Evolutionary conservation across 2,888 invertebrate genomes (phyloP), one percentile per base, ranked within the genome.

Genomic region (Nemotelus nigrinus): DNA sequence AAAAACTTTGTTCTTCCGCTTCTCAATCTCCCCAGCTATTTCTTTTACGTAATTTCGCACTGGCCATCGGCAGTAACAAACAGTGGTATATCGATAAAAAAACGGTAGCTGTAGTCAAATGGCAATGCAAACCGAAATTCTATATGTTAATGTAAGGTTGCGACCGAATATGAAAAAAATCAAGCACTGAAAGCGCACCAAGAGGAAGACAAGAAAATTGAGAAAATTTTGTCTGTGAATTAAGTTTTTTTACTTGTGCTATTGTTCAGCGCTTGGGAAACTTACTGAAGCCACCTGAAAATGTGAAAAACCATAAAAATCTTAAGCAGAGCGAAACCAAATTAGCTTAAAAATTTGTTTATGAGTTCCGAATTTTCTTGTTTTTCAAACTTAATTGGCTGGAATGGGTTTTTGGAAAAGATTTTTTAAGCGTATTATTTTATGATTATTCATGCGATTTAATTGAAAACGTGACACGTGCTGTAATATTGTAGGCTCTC

Each of bases 331-430:
- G 10, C 6, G 53, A 50, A 70, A 70, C 41, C 41, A 39, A 64
- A 64, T 48, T 48, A 70, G 25, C 70, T 50, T 39, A 48, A 44
- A 70, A 70, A 70, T 70, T 70, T 70, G 70, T 70, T 70, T 70
- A 70, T 70, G 70, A 70, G 45, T 70, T 70, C 10, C 1, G 57
- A 25, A 25, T 25, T 25, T 25, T 25, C 25, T 25, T 25, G 0
- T 25, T 25, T 25, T 25, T 25, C 25, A 25, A 25, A 25, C 25
- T 25, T 25, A 25, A 25, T 25, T 25, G 25, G 25, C 0, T 25
- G 25, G 25, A 25, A 25, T 25, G 25, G 25, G 25, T 25, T 25
- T 25, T 25, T 25, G 25, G 25, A 25, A 25, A 25, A 25, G 25
- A 25, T 25, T 25, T 25, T 25, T 25, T 25, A 25, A 25, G 25